Conservation (phyloP, 2,113 vertebrate species). For the Zeus faber region DNA sequence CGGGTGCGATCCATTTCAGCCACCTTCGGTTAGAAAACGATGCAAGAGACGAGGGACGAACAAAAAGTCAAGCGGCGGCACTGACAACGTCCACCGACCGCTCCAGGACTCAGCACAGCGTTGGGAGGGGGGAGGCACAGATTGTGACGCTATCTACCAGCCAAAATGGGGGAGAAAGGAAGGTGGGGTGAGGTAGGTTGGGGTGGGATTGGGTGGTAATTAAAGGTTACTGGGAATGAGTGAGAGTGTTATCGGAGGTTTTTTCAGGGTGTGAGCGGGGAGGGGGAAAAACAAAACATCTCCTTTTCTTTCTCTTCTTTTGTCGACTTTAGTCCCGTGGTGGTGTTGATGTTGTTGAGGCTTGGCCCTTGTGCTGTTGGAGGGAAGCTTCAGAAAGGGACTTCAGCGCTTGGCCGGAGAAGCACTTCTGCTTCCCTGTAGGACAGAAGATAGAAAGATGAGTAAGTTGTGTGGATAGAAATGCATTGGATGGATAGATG, state of each 20-base stretch:
- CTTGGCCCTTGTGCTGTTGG: too few species aligned
- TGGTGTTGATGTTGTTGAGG: too few species aligned
- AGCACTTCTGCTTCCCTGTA: conserved; percentile 88
- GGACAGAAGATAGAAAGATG: conserved; percentile 37
- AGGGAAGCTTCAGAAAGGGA: conserved; percentile 32
- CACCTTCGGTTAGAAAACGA: conserved; percentile 26
- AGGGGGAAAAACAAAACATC: too few species aligned
- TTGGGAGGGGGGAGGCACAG: conserved; percentile 45
- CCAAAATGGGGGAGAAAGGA: conserved; percentile 46
- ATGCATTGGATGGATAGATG: too few species aligned
- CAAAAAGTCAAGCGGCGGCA: not conserved
- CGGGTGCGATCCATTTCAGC: conserved; percentile 28
- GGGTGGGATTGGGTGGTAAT: conserved; percentile 18
- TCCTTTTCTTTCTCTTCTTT: conserved; percentile 44
- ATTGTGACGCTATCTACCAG: conserved; percentile 66
- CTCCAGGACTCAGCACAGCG: conserved; percentile 34
- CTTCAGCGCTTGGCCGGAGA: conserved; percentile 92
- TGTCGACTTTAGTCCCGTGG: conserved; percentile 39
- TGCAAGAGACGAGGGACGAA: conserved; percentile 50
- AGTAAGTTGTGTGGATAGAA: too few species aligned
- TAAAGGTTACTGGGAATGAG: conserved; percentile 26
- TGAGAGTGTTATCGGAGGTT: conserved; percentile 60
- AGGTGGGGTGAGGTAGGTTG: conserved; percentile 14
- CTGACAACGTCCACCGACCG: too few species aligned
- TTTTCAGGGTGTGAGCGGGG: conserved; percentile 18